A percentile compares a stretch with the other conserved stretches of the same genome.
These are phyloP conservation scores for Premnoplex brunnescens DNA, from an alignment of 2,797 vertebrate species.

Conservation along the genomic window DNA sequence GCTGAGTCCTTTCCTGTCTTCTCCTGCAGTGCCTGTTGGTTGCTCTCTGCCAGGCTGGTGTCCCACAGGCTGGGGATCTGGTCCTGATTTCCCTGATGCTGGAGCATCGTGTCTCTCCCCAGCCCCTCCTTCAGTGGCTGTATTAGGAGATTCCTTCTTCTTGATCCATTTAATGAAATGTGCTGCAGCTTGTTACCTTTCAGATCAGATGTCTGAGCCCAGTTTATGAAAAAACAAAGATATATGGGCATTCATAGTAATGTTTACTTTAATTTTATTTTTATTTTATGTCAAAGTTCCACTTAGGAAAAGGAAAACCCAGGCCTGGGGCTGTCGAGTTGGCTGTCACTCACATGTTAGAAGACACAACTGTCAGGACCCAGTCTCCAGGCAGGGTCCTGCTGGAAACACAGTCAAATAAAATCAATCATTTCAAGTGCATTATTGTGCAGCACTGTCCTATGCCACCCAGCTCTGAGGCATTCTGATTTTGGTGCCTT, in stretches of 20 bases:
- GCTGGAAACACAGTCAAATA: background rate
- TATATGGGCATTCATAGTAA: background rate
- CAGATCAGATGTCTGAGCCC: background rate
- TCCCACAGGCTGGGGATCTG: background rate
- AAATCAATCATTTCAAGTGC: background rate
- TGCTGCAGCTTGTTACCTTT: background rate
- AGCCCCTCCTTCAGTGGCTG: background rate
- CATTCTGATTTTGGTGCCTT: background rate
- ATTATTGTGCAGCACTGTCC: background rate
- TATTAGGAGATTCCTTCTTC: background rate
- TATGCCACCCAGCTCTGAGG: background rate
- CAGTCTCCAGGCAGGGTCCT: background rate
- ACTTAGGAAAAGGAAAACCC: background rate
- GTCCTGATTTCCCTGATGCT: background rate
- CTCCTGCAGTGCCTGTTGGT: fast-evolving
- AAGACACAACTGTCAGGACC: background rate
- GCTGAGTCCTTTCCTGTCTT: background rate
- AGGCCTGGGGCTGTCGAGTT: background rate
- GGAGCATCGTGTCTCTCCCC: background rate
- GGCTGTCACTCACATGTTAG: background rate
- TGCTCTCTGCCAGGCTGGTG: background rate
- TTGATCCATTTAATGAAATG: background rate
- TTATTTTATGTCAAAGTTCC: background rate
- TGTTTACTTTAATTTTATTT: background rate
- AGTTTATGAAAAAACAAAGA: background rate